Evolutionary conservation across 2,113 vertebrate species (phyloP).

Genomic region (Colossoma macropomum): DNA sequence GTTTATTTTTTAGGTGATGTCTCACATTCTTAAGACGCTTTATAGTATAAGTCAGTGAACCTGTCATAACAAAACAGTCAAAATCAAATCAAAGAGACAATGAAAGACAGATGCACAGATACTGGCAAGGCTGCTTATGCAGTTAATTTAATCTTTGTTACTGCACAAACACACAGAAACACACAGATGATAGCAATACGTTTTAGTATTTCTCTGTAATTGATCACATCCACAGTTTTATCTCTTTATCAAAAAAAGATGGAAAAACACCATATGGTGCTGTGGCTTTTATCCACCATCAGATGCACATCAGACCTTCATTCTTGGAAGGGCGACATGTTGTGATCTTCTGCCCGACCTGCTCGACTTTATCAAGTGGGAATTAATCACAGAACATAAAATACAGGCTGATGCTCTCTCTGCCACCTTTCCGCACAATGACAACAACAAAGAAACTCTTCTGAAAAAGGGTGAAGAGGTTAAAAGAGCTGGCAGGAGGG

Average conservation of each 20-base stretch:
- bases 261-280: conserved; percentile 34
- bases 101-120: not conserved
- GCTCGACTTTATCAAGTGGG: conserved; percentile 26
- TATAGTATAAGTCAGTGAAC: too few relatives aligned
- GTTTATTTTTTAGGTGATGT: too few relatives aligned
- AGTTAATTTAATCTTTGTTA: not conserved
- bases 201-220: conserved; percentile 5
- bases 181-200: not conserved
- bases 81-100: not conserved
- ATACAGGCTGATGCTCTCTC: not conserved
- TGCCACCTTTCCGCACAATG: not conserved
- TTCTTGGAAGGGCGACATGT: conserved; percentile 25
- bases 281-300: conserved; percentile 29
- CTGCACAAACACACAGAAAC: not conserved
- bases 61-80: too few relatives aligned
- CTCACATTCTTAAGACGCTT: too few relatives aligned
- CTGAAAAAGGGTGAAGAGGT: too few relatives aligned
- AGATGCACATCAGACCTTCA: conserved; percentile 20
- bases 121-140: not conserved
- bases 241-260: conserved; percentile 26
- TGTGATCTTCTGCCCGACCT: conserved; percentile 51
- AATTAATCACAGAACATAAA: conserved; percentile 33
- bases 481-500: too few relatives aligned
- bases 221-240: conserved; percentile 31
- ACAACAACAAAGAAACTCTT: too few relatives aligned